phyloP scores from a whole-genome alignment of 2,888 invertebrate species.

The Sturmia bella region DNA sequence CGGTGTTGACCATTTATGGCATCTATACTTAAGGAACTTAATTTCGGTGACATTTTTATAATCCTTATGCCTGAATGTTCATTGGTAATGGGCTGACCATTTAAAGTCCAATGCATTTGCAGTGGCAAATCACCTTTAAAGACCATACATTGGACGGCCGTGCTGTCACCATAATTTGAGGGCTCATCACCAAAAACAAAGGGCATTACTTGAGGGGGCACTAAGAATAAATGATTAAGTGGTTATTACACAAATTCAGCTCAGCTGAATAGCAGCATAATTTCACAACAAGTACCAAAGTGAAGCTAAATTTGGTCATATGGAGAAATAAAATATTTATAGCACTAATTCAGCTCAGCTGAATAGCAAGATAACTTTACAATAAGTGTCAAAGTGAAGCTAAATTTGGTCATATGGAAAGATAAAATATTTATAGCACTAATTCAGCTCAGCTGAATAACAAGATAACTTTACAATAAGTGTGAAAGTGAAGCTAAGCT shows the following conservation, averaged over 20 bases:
- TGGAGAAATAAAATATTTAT: too few relatives aligned
- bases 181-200: slow-evolving; percentile 90
- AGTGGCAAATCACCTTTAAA: slow-evolving; percentile 91
- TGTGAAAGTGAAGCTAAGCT: too few relatives aligned
- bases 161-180: slow-evolving; percentile 89
- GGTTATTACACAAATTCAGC: slow-evolving; percentile 14
- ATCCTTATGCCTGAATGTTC: slow-evolving; percentile 84
- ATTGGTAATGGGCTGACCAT: slow-evolving; percentile 84
- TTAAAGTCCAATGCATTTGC: slow-evolving; percentile 89
- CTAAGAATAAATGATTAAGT: slow-evolving; percentile 80
- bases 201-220: slow-evolving; percentile 89
- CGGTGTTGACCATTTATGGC: slow-evolving; percentile 88
- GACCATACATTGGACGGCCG: slow-evolving; percentile 89
- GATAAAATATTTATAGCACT: too few relatives aligned
- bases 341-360: too few relatives aligned
- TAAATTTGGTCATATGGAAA: too few relatives aligned
- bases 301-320: too few relatives aligned
- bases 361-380: not conserved
- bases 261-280: slow-evolving; percentile 4
- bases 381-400: too few relatives aligned
- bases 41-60: slow-evolving; percentile 84
- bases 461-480: too few relatives aligned
- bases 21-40: slow-evolving; percentile 88
- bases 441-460: not conserved
- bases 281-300: too few relatives aligned